Evolutionary conservation across 1,140 invertebrate genomes (phyloP), one percentile per base, ranked within the genome.

Genomic region (Drosophila suzukii): DNA sequence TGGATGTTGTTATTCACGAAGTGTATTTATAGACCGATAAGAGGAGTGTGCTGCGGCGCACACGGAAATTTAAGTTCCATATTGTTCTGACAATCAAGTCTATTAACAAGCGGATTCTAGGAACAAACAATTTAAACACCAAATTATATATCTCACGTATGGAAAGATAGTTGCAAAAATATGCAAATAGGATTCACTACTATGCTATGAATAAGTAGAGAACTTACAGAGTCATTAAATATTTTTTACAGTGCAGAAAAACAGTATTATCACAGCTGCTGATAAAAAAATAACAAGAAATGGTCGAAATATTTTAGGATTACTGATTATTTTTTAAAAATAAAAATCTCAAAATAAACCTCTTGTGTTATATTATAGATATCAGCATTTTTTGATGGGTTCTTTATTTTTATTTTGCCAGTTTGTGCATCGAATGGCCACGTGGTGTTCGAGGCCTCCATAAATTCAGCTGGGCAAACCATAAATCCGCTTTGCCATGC

Each of bases 391-490:
- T 20, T 20, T 20, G 20, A 20, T 20, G 20, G 20, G 20, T 20
- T 2, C 2, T 2, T 20, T 20, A 1, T 20, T 20, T 20, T 1
- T 20, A 20, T 20, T 20, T 20, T 20, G 20, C 17, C 3, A 4
- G 7, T 41, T 53, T 44, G 30, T 15, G 6, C 47, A 13, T 7
- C 34, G 10, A 10, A n/a, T 2, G 15, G 15, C 66, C 46, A 68
- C 66, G 32, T 77, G 50, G 39, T 53, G 5, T 75, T 67, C 43
- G n/a, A 47, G 67, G 61, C 56, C 61, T 79, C 66, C 61, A 79
- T 79, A 79, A 78, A 78, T 78, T 44, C 15, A 58, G 76, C 41
- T 67, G 71, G 30, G 15, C 47, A 68, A 81, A 80, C 70, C 81
- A 50, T 53, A 58, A 68, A 34, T 20, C 41, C 30, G 34, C 50